Evolutionary conservation across 2,797 vertebrate genomes (phyloP).

Genomic region (Apogon hyalosoma): DNA sequence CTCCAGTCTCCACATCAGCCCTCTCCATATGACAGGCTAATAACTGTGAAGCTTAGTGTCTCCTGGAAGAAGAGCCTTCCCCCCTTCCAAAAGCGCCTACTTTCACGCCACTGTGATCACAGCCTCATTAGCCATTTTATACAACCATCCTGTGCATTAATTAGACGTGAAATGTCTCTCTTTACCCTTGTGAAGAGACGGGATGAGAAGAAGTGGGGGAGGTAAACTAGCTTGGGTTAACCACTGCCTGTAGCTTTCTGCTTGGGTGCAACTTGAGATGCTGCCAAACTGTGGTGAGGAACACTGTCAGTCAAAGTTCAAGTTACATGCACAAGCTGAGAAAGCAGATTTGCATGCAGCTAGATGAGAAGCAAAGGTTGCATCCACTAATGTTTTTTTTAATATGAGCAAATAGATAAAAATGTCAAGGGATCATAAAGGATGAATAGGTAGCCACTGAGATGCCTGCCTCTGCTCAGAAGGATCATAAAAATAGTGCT

Average conservation of each 20-base stretch:
- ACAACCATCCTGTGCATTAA: slow-evolving; percentile 93
- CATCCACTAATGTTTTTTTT: slow-evolving; percentile 47
- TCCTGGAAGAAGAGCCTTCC: slow-evolving; percentile 80
- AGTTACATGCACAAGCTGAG: slow-evolving; percentile 1
- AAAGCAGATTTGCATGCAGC: slow-evolving; percentile 4
- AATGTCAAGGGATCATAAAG: slow-evolving; percentile 31
- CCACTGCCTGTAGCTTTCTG: slow-evolving; percentile 80
- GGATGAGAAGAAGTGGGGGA: slow-evolving; percentile 79
- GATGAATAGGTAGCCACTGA: slow-evolving; percentile 42
- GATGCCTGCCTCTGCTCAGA: slow-evolving; percentile 31
- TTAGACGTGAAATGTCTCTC: slow-evolving; percentile 92
- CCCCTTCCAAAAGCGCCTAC: slow-evolving; percentile 65
- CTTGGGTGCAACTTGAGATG: slow-evolving; percentile 49
- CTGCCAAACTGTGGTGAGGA: slow-evolving; percentile 31
- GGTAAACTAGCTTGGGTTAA: slow-evolving; percentile 86
- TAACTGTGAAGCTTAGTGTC: slow-evolving; percentile 87
- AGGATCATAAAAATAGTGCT: slow-evolving; percentile 69
- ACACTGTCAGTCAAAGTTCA: slow-evolving; percentile 19
- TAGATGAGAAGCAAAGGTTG: slow-evolving; percentile 16
- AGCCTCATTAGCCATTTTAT: slow-evolving; percentile 94
- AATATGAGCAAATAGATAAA: slow-evolving; percentile 47
- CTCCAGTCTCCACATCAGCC: slow-evolving; percentile 36
- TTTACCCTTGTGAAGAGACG: slow-evolving; percentile 76
- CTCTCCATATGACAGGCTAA: slow-evolving; percentile 85
- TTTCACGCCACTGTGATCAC: slow-evolving; percentile 93